Percentiles rank a stretch among this genome's conserved stretches.
phyloP scores from a whole-genome alignment of 2,113 vertebrate genomes.

The Falco punctatus region DNA sequence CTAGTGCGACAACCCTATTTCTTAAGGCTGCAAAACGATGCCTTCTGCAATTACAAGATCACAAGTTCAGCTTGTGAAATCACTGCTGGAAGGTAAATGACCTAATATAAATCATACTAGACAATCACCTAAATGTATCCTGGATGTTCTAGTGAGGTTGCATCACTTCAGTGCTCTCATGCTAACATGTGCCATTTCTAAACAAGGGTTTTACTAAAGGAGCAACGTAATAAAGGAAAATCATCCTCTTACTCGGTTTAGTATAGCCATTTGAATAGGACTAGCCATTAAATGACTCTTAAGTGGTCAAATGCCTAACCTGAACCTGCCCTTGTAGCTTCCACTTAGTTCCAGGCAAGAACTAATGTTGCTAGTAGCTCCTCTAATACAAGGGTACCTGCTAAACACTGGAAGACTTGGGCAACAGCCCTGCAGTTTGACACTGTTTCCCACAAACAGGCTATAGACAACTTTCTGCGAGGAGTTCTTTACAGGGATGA shows the following conservation, averaged over 20 bases:
- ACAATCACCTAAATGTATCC: background rate
- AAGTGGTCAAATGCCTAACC: background rate
- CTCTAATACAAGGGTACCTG: background rate
- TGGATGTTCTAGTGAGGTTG: conserved; percentile 6
- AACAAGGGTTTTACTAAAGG: background rate
- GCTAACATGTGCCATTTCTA: background rate
- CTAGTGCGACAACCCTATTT: background rate
- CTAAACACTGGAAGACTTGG: background rate
- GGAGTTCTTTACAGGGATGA: background rate
- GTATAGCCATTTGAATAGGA: background rate
- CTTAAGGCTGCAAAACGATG: background rate
- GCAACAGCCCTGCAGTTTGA: background rate
- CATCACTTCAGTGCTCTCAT: conserved; percentile 6
- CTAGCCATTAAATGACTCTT: background rate
- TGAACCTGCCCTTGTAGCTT: background rate
- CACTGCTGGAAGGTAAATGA: conserved; percentile 13
- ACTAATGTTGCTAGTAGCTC: background rate
- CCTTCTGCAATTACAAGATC: conserved; percentile 19
- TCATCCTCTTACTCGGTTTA: background rate
- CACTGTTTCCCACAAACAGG: background rate
- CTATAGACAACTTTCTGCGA: background rate
- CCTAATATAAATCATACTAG: background rate
- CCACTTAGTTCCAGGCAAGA: background rate
- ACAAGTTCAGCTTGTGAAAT: conserved; percentile 44
- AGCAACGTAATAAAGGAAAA: background rate